These are phyloP conservation scores for Callospermophilus lateralis DNA, from an alignment of 2,113 vertebrate species.

Conservation along the genomic window DNA sequence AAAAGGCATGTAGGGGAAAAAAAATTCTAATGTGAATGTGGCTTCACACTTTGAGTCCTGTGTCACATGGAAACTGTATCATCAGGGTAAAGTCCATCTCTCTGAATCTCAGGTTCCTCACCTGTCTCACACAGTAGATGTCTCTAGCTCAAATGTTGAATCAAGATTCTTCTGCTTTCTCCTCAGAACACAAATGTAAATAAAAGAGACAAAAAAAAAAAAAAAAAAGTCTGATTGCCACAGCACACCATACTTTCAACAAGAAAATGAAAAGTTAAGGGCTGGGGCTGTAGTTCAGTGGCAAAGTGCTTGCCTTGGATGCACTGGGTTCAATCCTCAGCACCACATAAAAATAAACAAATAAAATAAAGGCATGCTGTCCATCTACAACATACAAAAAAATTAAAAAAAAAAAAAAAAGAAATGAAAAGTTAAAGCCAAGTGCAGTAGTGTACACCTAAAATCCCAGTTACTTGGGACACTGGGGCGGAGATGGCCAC, in stretches of 20 bases:
- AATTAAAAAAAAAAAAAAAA: too few relatives aligned
- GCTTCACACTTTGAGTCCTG: neutral
- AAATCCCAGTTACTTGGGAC: too few relatives aligned
- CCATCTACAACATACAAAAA: too few relatives aligned
- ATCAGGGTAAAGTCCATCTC: neutral
- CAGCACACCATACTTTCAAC: neutral
- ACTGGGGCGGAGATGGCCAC: too few relatives aligned
- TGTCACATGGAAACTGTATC: neutral
- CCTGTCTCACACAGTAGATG: neutral
- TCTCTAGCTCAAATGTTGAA: neutral
- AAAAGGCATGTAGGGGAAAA: neutral
- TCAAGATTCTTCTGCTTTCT: neutral
- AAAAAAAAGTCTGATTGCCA: neutral
- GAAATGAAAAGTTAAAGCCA: neutral
- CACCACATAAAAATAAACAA: too few relatives aligned
- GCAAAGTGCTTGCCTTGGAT: too few relatives aligned
- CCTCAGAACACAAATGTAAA: neutral
- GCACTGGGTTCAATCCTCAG: too few relatives aligned
- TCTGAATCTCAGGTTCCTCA: neutral
- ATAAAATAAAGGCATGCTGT: too few relatives aligned
- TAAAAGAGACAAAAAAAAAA: neutral
- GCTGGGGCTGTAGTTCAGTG: too few relatives aligned
- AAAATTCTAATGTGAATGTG: neutral
- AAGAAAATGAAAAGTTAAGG: neutral
- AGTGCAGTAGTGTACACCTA: too few relatives aligned